phyloP scores from a whole-genome alignment of 2,113 vertebrate species.

The Promerops cafer region DNA sequence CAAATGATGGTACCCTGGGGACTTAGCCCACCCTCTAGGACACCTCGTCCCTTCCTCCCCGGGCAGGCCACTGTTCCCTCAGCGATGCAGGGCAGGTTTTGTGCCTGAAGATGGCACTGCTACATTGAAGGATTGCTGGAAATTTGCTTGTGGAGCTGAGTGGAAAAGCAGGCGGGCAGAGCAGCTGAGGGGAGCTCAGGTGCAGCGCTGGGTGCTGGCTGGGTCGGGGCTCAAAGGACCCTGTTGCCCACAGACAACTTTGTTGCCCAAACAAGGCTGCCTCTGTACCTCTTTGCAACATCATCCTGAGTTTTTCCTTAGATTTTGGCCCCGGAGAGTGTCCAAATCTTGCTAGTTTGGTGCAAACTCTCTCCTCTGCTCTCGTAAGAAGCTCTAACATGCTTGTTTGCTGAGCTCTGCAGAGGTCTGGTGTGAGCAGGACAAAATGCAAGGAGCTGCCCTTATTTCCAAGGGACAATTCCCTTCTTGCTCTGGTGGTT shows the following conservation, averaged over 20 bases:
- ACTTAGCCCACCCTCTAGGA: background rate
- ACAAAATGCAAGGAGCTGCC: background rate
- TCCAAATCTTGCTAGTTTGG: background rate
- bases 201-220: fast-evolving
- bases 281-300: background rate
- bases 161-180: background rate
- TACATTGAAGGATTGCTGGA: background rate
- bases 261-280: background rate
- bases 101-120: conserved; percentile 48
- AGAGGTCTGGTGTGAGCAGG: background rate
- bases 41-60: fast-evolving
- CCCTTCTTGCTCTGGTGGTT: background rate
- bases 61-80: background rate
- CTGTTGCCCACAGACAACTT: fast-evolving
- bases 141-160: fast-evolving
- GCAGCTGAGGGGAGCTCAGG: fast-evolving
- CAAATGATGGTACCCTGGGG: background rate
- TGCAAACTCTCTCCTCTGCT: background rate
- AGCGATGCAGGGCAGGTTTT: background rate
- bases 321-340: fast-evolving
- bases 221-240: fast-evolving
- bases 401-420: background rate
- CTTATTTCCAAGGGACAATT: background rate
- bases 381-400: fast-evolving
- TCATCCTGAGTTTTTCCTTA: background rate